Conservation (phyloP, 2,888 invertebrate species). For the Pseudococcus jackbeardsleyi region DNA sequence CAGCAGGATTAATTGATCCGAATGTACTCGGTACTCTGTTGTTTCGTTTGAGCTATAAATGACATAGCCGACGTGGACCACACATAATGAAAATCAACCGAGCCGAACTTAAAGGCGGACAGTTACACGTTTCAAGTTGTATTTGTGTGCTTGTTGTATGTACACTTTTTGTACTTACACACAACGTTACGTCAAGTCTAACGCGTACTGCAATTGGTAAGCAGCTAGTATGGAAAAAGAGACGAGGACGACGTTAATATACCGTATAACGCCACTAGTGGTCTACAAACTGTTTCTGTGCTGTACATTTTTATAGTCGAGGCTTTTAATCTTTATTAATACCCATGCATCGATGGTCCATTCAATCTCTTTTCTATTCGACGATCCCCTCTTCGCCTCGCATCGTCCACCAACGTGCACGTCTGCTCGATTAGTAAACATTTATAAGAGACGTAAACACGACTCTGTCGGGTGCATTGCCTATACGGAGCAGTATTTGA, state of each 20-base stretch:
- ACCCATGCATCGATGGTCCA: not conserved
- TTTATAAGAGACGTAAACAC: constrained; percentile 27
- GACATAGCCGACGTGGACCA: constrained; percentile 60
- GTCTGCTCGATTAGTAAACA: not conserved
- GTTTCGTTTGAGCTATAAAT: constrained; percentile 61
- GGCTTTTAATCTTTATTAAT: constrained; percentile 52
- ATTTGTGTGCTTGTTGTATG: not conserved
- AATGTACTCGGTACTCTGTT: not conserved
- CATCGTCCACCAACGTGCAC: not conserved
- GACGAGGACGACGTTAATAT: not conserved
- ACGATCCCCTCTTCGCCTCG: not conserved
- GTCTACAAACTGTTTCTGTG: constrained; percentile 19
- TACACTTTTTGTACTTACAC: not conserved
- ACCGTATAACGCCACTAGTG: constrained; percentile 44
- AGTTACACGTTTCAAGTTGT: constrained; percentile 57
- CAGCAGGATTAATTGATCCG: constrained; percentile 61
- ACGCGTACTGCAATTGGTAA: not conserved
- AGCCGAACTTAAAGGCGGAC: constrained; percentile 64
- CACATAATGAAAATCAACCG: constrained; percentile 64
- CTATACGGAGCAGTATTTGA: not conserved
- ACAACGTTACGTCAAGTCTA: not conserved
- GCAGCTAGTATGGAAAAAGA: constrained; percentile 5
- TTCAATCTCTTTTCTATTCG: not conserved
- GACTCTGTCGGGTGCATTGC: not conserved
- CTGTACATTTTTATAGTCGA: constrained; percentile 3